Base-by-base conservation (phyloP, 1,140 invertebrate species). In the Drosophila dunni region DNA sequence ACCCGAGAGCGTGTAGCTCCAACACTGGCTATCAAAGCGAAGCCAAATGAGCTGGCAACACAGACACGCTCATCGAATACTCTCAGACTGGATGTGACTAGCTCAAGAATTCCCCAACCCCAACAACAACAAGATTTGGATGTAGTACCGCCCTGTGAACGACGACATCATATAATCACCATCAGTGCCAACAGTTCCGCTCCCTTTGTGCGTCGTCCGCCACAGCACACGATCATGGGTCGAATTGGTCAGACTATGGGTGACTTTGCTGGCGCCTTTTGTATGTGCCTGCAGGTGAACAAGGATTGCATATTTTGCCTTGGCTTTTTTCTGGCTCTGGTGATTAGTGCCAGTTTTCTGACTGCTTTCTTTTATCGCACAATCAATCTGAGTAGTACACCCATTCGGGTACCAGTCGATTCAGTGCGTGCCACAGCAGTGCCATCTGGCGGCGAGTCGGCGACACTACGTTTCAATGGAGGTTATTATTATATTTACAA, bases 341-440 rank as follows among this genome's bases (percentile, higher is more conserved):
- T 92, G 53, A 77, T 92, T 15, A 91, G 91, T 48, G 90, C 79
- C 51, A 91, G 86, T 36, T 91, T 91, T 17, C 73, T 92, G 11
- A 91, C 91, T 15, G 90, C 88, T 38, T 92, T 92, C 68, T 92
- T 92, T 53, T 92, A 91, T 64, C 84, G 84, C 58, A 83, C 91
- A 7, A 70, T 92, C 48, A 84, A 54, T 15, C 57, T 91, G 1
- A 81, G 57, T 24, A 46, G 66, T 0, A 36, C 69, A 2, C 36
- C 15, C 7, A 13, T 75, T 0, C 73, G 80, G 0, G 34, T 50
- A 0, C 36, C 60, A 0, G 15, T 53, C 0, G 48, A 46, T 8
- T 8, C 46, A 0, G 7, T 44, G 2, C 36, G 13, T n/a, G 34
- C 42, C 9, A 42, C 24, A 8, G 17, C 17, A 7, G 40, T 13